Evolutionary conservation across 2,888 invertebrate species (phyloP).

Genomic region (Phortica magna): DNA sequence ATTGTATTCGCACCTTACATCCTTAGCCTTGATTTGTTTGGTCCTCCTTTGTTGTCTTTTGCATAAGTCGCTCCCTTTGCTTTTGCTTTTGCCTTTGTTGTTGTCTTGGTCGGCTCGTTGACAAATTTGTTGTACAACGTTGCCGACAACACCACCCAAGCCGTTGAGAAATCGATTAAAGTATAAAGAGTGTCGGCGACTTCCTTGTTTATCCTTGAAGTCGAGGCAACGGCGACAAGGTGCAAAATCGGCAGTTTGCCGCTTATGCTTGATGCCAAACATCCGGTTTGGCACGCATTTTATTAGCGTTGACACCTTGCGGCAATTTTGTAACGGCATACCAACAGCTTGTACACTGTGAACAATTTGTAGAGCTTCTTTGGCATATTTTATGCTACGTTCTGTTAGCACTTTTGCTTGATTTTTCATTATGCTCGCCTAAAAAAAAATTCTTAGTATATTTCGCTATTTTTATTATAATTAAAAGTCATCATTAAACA

Average conservation of each 20-base stretch:
- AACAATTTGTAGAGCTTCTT: background rate
- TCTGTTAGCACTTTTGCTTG: no score
- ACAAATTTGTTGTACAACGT: slow-evolving; percentile 64
- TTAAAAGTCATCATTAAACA: no score
- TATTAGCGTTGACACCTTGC: slow-evolving; percentile 37
- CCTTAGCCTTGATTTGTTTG: background rate
- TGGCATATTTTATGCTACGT: no score
- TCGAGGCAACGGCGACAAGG: slow-evolving; percentile 60
- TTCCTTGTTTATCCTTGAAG: slow-evolving; percentile 57
- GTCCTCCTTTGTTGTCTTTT: slow-evolving; percentile 46
- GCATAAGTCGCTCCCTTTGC: slow-evolving; percentile 53
- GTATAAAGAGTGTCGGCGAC: slow-evolving; percentile 57
- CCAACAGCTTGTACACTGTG: slow-evolving; percentile 16
- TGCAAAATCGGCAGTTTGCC: slow-evolving; percentile 54
- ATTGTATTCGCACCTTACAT: background rate
- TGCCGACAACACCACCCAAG: slow-evolving; percentile 72
- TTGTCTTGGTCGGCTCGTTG: slow-evolving; percentile 54
- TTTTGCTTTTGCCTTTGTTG: background rate
- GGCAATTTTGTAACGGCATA: background rate
- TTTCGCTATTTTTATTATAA: no score
- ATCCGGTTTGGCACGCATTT: slow-evolving; percentile 60
- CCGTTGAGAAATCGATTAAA: slow-evolving; percentile 72
- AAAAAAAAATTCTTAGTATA: background rate
- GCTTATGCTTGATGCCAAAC: slow-evolving; percentile 43
- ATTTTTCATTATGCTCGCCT: no score